Evolutionary conservation across 2,113 vertebrate genomes (phyloP), one percentile per base, ranked within the genome.

Genomic region (Merops nubicus): DNA sequence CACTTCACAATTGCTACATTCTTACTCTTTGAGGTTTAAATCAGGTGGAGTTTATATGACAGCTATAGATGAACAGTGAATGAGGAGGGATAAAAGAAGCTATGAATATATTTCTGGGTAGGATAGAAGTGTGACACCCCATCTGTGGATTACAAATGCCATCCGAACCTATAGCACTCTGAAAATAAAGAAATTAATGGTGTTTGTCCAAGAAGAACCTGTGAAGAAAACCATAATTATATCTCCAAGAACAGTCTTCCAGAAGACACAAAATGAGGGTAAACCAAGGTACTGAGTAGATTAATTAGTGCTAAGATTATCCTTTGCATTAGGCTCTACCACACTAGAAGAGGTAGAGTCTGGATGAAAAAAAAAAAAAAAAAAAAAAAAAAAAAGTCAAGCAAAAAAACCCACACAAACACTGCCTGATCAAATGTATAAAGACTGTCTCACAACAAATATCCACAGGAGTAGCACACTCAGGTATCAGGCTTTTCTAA

Each of bases 361-460:
- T 12, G 16, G 4, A 67, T 19, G 7, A 47, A 9, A 6, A 2
- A 4, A 3, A 3, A 31, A 75, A 25, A 5, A 6, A 2, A 6
- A 2, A 2, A 34, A 79, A 22, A 54, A 54, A 16, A 26, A 26
- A 13, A 33, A 17, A n/a, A n/a, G n/a, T 10, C 25, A 28, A 25
- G 28, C 8, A 53, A 45, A 34, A 15, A 2, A 28, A 11, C 31
- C 16, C 19, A 50, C 25, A 6, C 54, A 45, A 20, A 47, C 3
- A 19, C 25, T 69, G 19, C 9, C 11, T 40, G 15, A 63, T 74
- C 29, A n/a, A 4, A 12, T 38, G 59, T 12, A 9, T 33, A 54
- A 59, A 92, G n/a, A 43, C 23, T 31, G 20, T 51, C 56, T 79
- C 12, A 50, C 29, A 85, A 12, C 11, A 15, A 53, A 74, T 36